Evolutionary conservation across 2,797 vertebrate species (phyloP).

Genomic region (Catharus ustulatus): DNA sequence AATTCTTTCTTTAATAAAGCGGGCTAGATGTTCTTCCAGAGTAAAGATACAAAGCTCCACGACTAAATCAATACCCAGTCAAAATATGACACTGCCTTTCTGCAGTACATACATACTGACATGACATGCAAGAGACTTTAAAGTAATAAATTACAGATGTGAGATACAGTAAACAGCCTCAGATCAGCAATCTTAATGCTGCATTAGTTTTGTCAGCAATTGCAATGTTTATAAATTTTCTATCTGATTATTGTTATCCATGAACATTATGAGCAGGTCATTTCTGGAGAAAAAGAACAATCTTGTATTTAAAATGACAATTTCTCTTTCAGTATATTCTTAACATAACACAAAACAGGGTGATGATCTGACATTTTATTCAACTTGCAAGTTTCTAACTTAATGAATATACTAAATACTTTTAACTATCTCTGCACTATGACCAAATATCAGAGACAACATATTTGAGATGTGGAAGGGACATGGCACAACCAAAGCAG

Average conservation of each 20-base stretch:
- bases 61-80: constrained; percentile 2
- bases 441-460: constrained; percentile 23
- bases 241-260: neutral
- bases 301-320: neutral
- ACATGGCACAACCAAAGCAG: constrained; percentile 17
- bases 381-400: neutral
- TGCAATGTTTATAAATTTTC: neutral
- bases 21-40: constrained; percentile 29
- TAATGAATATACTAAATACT: neutral
- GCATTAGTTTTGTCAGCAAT: neutral
- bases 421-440: neutral
- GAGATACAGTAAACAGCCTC: constrained; percentile 3
- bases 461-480: neutral
- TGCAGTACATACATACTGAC: constrained; percentile 3
- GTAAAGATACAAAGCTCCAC: constrained; percentile 38
- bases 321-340: neutral
- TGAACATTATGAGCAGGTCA: neutral
- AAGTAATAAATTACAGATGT: neutral
- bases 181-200: neutral
- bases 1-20: constrained; percentile 64
- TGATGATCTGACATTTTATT: neutral
- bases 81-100: constrained; percentile 35
- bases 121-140: constrained; percentile 41
- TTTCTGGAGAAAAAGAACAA: constrained; percentile 3
- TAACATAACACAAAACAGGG: constrained; percentile 11